These are phyloP conservation scores for Mactra quadrangularis DNA, from an alignment of 1,140 invertebrate genomes.

Conservation along the genomic window DNA sequence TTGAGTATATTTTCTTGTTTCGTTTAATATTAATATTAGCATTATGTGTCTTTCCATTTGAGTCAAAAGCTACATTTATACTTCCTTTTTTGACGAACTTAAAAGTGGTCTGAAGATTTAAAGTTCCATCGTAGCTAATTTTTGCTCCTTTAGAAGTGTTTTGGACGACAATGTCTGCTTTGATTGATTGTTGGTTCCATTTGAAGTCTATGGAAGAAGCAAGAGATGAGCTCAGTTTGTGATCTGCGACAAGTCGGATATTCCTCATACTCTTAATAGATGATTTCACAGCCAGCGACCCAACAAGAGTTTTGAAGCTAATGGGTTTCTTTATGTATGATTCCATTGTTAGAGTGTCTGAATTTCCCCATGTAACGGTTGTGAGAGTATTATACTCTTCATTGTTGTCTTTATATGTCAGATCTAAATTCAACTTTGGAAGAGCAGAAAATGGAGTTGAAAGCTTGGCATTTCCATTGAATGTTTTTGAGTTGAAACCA, in stretches of 20 bases:
- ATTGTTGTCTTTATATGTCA: conserved; percentile 6
- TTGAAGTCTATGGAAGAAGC: conserved; percentile 33
- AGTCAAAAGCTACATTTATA: conserved; percentile 56
- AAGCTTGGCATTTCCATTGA: conserved; percentile 18
- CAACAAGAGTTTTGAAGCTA: conserved; percentile 39
- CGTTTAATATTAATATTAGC: conserved; percentile 41
- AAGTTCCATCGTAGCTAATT: conserved; percentile 34
- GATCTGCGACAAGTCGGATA: conserved; percentile 10
- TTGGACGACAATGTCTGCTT: conserved; percentile 12
- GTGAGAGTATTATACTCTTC: conserved; percentile 33
- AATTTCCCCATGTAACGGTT: not conserved
- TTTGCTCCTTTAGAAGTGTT: conserved; percentile 48
- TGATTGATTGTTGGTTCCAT: conserved; percentile 47
- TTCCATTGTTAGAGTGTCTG: not conserved
- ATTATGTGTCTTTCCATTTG: conserved; percentile 57
- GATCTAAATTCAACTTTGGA: conserved; percentile 21
- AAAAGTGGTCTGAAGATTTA: conserved; percentile 66
- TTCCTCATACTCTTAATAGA: conserved; percentile 14
- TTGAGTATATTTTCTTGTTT: conserved; percentile 57
- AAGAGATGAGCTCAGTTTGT: conserved; percentile 42
- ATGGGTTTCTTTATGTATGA: conserved; percentile 40
- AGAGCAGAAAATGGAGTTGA: conserved; percentile 27
- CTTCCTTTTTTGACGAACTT: conserved; percentile 47
- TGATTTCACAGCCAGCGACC: not conserved
- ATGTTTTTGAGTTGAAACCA: not conserved